Evolutionary conservation across 64 coral and sea anemone genomes (phyloP), one percentile per base, ranked within the genome.

Genomic region (Catalaphyllia jardinei): DNA sequence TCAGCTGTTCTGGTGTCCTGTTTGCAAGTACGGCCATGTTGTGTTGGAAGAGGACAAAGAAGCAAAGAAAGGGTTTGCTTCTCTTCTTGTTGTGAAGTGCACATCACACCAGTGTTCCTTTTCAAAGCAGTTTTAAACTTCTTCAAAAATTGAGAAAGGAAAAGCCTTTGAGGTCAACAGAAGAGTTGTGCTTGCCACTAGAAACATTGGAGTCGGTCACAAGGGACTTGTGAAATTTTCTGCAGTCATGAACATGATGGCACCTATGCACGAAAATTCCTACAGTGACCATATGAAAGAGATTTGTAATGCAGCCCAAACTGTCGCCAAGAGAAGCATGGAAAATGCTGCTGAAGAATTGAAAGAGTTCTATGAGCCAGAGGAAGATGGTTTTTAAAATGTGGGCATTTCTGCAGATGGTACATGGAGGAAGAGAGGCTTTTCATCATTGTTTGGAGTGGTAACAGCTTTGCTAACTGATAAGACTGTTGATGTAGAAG

Each of bases 181-280:
- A 75, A 88, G 87, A 77, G 73, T 75, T 42, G 87, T 88, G 22
- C 71, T 88, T 72, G 73, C 72, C 22, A 77, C 71, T 50, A 75
- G 87, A 77, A 88, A 88, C 77, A 88, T 88, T 24, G 87, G 87
- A 27, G 72, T 88, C 76, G 87, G 87, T 73, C 71, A 88, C 52
- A 4, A 88, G 77, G 73, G 87, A 16, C 71, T 88, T 51, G 73
- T 88, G 17, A 88, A 88, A 51, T 88, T 88, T 77, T 88, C 72
- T 33, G 71, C 72, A 27, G 71, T 88, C 15, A 88, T 88, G 87
- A 88, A 88, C 87, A 88, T 76, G 10, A 42, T 75, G 28, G 11
- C 87, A 88, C 87, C 87, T 20, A 88, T 77, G 87, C 67, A 88
- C 2, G 87, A 35, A 75, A 76, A 76, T 88, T 35, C 51, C 50